Conservation (phyloP, 2,113 vertebrate genomes). For the Alligator sinensis region DNA sequence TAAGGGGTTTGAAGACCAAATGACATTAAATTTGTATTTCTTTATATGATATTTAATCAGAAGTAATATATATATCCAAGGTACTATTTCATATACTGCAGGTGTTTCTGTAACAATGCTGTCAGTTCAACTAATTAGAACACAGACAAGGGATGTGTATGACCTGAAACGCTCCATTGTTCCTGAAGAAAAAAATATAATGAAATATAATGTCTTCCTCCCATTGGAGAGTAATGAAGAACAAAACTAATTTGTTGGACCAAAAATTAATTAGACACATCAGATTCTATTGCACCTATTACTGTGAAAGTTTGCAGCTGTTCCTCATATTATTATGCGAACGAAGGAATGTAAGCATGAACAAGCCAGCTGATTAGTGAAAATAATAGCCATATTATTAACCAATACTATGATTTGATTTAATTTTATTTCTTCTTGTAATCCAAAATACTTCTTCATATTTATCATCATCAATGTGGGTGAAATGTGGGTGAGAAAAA, state of each 20-base stretch:
- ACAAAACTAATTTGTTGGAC: conserved; percentile 85
- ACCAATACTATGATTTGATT: neutral
- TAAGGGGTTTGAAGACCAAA: conserved; percentile 10
- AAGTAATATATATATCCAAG: conserved; percentile 39
- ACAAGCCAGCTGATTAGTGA: conserved; percentile 52
- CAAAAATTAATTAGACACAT: conserved; percentile 86
- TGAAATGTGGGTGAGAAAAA: neutral
- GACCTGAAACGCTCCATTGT: conserved; percentile 76
- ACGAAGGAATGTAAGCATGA: conserved; percentile 54
- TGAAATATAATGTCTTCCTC: conserved; percentile 81
- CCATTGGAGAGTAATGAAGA: conserved; percentile 84
- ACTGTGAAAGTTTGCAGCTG: conserved; percentile 80
- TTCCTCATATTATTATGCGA: conserved; percentile 67
- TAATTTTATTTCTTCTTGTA: neutral
- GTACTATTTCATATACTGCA: conserved; percentile 50
- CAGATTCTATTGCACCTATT: conserved; percentile 80
- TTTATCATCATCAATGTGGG: neutral
- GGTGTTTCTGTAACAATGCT: conserved; percentile 75
- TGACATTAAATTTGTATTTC: neutral
- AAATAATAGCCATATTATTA: conserved; percentile 38
- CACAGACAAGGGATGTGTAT: conserved; percentile 67
- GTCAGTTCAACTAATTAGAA: conserved; percentile 79
- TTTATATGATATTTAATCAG: conserved; percentile 41
- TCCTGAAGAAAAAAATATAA: conserved; percentile 81
- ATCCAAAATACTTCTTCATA: neutral